Percentiles rank a stretch among this genome's conserved stretches.
Conservation (phyloP, 1,140 invertebrate genomes). For the Glossosoma conforme region DNA sequence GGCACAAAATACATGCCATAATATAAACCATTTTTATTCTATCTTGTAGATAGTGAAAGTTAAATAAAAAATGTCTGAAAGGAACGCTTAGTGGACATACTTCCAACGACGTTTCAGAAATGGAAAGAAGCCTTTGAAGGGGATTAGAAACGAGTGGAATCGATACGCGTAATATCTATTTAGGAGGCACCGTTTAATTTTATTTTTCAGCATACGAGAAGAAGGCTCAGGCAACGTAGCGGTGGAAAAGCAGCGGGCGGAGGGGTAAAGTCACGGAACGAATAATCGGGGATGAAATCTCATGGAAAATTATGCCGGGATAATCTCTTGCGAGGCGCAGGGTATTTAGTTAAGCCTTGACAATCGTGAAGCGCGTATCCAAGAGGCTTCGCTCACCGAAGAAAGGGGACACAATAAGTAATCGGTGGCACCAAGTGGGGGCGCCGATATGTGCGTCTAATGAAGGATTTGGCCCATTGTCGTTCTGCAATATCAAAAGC, state of each 20-base stretch:
- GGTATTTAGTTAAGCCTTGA: conserved; percentile 20
- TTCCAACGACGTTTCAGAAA: no score
- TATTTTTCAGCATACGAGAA: conserved; percentile 19
- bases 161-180: conserved; percentile 21
- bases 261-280: conserved; percentile 19
- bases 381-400: conserved; percentile 11
- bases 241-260: conserved; percentile 19
- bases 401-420: no score
- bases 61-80: no score
- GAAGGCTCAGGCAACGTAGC: conserved; percentile 3
- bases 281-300: conserved; percentile 23
- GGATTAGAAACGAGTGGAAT: conserved; percentile 7
- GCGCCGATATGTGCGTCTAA: no score
- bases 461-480: no score
- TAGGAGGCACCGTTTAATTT: conserved; percentile 18
- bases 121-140: conserved; percentile 2
- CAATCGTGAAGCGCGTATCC: conserved; percentile 8
- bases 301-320: conserved; percentile 28
- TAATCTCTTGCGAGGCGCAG: conserved; percentile 6
- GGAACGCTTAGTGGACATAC: no score
- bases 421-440: no score
- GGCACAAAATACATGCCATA: no score
- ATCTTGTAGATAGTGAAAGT: no score
- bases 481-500: no score
- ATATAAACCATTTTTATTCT: no score